These are phyloP conservation scores for Stenopsyche tienmushanensis DNA, from an alignment of 1,140 invertebrate species.

Conservation along the genomic window DNA sequence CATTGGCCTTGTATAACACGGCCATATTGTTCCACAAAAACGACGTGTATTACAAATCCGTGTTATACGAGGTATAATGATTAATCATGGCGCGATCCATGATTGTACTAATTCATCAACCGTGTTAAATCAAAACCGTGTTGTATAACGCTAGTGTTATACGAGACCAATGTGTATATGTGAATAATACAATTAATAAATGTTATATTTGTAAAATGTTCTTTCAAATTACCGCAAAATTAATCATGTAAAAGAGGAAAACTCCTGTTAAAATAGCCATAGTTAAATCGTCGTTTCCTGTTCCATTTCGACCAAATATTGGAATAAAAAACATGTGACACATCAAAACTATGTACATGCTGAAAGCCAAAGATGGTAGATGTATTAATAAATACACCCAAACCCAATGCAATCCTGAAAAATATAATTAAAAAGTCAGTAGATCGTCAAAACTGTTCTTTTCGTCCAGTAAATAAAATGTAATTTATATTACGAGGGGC, in stretches of 20 bases:
- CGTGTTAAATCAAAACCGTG: not conserved
- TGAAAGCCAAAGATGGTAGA: slow-evolving; percentile 27
- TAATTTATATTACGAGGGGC: too few species aligned
- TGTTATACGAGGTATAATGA: too few species aligned
- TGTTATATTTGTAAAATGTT: too few species aligned
- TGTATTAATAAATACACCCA: slow-evolving; percentile 33
- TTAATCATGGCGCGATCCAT: too few species aligned
- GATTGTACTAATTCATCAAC: not conserved
- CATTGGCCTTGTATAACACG: not conserved
- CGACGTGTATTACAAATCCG: too few species aligned
- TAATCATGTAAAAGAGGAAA: slow-evolving; percentile 15
- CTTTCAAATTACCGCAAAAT: slow-evolving; percentile 27
- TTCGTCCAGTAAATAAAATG: too few species aligned
- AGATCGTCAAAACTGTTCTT: too few species aligned
- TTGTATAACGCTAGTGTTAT: not conserved
- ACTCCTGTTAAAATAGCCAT: slow-evolving; percentile 25
- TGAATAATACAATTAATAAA: not conserved
- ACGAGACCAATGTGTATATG: not conserved
- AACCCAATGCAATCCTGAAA: slow-evolving; percentile 34
- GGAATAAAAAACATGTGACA: slow-evolving; percentile 31
- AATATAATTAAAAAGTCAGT: slow-evolving; percentile 29
- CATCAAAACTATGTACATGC: slow-evolving; percentile 25
- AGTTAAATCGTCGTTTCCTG: slow-evolving; percentile 32
- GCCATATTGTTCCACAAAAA: not conserved
- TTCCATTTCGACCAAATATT: slow-evolving; percentile 33